These are phyloP conservation scores for Acronicta psi DNA, from an alignment of 2,888 invertebrate species.

Conservation along the genomic window DNA sequence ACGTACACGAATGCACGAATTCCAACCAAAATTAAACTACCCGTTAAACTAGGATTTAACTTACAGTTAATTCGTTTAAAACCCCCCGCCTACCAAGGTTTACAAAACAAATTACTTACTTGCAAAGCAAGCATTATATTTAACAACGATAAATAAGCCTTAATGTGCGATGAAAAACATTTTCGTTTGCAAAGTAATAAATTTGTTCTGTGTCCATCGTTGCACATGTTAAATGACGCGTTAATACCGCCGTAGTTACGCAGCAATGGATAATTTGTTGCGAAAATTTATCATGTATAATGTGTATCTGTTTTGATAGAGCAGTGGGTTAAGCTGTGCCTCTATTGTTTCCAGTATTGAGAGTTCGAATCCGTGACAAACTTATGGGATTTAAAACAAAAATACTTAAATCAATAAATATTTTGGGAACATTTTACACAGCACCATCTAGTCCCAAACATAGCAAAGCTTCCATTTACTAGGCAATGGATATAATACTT, in stretches of 20 bases:
- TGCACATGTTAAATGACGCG: conserved; percentile 52
- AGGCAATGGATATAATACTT: too few species aligned
- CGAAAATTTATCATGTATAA: conserved; percentile 25
- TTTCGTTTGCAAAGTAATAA: conserved; percentile 31
- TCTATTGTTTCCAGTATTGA: too few species aligned
- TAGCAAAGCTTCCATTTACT: too few species aligned
- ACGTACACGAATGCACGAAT: too few species aligned
- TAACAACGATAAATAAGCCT: conserved; percentile 31
- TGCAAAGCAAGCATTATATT: conserved; percentile 34
- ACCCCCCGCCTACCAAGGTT: not conserved
- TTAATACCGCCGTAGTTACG: conserved; percentile 26
- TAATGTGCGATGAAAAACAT: conserved; percentile 43
- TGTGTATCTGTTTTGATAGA: too few species aligned
- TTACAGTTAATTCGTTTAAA: not conserved
- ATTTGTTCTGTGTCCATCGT: conserved; percentile 44
- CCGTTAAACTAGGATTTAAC: not conserved
- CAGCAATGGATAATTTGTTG: conserved; percentile 43
- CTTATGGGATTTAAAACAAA: too few species aligned
- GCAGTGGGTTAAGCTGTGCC: too few species aligned
- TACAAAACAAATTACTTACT: conserved; percentile 14
- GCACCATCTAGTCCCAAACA: too few species aligned
- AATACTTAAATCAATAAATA: too few species aligned
- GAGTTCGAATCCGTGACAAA: too few species aligned
- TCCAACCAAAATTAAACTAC: not conserved
- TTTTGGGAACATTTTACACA: too few species aligned